phyloP scores from a whole-genome alignment of 1,140 invertebrate genomes.

The Drosophila lacertosa region DNA sequence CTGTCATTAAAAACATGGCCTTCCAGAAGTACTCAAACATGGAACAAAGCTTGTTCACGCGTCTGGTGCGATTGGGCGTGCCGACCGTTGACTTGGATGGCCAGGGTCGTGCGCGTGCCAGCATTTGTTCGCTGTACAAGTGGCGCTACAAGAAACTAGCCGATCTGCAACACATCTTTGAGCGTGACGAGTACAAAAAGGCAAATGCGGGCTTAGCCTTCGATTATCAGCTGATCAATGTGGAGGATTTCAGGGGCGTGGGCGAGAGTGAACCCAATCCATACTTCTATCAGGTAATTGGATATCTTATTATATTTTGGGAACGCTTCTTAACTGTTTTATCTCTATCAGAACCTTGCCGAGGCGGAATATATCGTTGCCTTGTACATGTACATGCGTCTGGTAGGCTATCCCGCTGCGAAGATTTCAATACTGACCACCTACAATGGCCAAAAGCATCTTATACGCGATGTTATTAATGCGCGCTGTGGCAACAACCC shows the following conservation, averaged over 20 bases:
- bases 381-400: slow-evolving; percentile 99
- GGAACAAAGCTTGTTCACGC: slow-evolving; percentile 99
- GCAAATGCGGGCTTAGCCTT: slow-evolving; percentile 96
- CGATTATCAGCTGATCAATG: slow-evolving; percentile 98
- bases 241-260: slow-evolving; percentile 97
- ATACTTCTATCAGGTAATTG: slow-evolving; percentile 96
- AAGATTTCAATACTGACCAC: slow-evolving; percentile 99
- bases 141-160: slow-evolving; percentile 99
- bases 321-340: not conserved
- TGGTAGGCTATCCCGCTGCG: slow-evolving; percentile 98
- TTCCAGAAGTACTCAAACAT: slow-evolving; percentile 99
- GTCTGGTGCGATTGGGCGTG: slow-evolving; percentile 97
- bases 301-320: not conserved
- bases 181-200: slow-evolving; percentile 91
- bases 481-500: slow-evolving; percentile 97
- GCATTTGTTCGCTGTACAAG: slow-evolving; percentile 97
- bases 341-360: slow-evolving; percentile 92
- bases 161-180: slow-evolving; percentile 94
- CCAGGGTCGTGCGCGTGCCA: slow-evolving; percentile 93
- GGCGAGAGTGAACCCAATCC: slow-evolving; percentile 99
- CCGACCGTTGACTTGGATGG: slow-evolving; percentile 98
- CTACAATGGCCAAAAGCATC: slow-evolving; percentile 99
- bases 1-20: slow-evolving; percentile 99
- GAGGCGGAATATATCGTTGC: slow-evolving; percentile 99
- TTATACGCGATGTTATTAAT: slow-evolving; percentile 98